Evolutionary conservation across 2,113 vertebrate species (phyloP).

Genomic region (Rhynchomys soricoides): DNA sequence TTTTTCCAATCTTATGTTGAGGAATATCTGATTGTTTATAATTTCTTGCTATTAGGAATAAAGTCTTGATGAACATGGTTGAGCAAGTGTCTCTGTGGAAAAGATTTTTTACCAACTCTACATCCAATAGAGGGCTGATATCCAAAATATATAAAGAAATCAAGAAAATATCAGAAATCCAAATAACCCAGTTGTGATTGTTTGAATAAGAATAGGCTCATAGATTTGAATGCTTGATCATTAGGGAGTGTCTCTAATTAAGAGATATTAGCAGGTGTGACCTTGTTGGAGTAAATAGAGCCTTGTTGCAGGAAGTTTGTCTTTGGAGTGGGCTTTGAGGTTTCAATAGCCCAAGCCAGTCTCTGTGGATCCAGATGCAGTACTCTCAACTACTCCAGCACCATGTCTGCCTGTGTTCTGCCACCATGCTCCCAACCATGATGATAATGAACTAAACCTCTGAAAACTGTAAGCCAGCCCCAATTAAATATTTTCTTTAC

Average conservation of each 20-base stretch:
- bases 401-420: not conserved
- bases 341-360: not conserved
- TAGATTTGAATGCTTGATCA: not conserved
- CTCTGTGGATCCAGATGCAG: not conserved
- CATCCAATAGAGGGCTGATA: not conserved
- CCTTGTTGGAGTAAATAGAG: not conserved
- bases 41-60: not conserved
- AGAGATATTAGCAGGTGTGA: not conserved
- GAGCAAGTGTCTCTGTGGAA: not conserved
- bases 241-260: not conserved
- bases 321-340: not conserved
- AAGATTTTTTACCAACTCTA: not conserved
- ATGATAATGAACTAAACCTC: not conserved
- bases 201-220: not conserved
- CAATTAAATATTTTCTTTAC: not conserved
- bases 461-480: not conserved
- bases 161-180: not conserved
- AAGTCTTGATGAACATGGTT: not conserved
- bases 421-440: not conserved
- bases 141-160: not conserved
- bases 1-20: not conserved
- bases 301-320: not conserved
- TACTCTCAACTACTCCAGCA: not conserved
- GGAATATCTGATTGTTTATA: not conserved
- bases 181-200: not conserved